Conservation (phyloP, 2,888 invertebrate genomes). For the Orthonychiurus folsomi region DNA sequence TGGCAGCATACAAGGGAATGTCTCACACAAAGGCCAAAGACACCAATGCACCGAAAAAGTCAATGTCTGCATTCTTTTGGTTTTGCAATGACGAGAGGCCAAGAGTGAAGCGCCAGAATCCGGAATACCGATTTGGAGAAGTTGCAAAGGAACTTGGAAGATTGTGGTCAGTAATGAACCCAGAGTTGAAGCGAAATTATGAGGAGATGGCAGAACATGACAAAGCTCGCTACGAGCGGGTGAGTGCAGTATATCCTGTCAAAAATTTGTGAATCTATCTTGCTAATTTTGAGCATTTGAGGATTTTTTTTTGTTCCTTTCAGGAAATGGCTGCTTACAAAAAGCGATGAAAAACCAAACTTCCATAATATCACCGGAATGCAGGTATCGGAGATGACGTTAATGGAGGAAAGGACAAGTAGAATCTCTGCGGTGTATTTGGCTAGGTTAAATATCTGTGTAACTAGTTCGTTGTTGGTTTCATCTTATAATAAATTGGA, state of each 20-base stretch:
- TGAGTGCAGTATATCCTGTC: conserved; percentile 7
- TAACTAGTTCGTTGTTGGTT: too few relatives aligned
- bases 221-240: conserved; percentile 80
- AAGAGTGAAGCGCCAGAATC: conserved; percentile 83
- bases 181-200: conserved; percentile 76
- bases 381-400: conserved; percentile 49
- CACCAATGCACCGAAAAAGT: conserved; percentile 97
- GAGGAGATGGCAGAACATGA: conserved; percentile 92
- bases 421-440: not conserved
- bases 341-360: conserved; percentile 54
- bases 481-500: too few relatives aligned
- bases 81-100: conserved; percentile 96
- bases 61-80: conserved; percentile 97
- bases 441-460: too few relatives aligned
- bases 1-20: too few relatives aligned
- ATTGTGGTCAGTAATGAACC: conserved; percentile 82
- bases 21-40: conserved; percentile 92
- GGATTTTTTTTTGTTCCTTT: conserved; percentile 40
- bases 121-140: conserved; percentile 90
- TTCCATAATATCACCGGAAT: conserved; percentile 43
- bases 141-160: conserved; percentile 92
- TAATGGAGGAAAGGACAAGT: conserved; percentile 58
- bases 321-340: conserved; percentile 80
- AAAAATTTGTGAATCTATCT: too few relatives aligned
- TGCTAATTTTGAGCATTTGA: not conserved